Evolutionary conservation across 2,888 invertebrate genomes (phyloP).

Genomic region (Strigamia maritima): DNA sequence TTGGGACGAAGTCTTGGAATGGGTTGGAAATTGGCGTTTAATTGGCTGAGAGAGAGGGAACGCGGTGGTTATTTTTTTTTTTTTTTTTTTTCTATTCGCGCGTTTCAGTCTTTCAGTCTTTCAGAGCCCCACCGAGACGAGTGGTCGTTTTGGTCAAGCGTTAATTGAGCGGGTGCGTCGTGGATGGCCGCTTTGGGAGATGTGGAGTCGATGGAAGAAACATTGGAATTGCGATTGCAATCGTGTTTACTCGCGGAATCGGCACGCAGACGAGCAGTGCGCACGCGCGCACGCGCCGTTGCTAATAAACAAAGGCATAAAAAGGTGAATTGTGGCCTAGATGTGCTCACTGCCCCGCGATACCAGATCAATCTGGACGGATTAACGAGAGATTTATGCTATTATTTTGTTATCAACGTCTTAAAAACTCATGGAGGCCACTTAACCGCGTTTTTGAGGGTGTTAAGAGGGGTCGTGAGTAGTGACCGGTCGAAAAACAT

Average conservation of each 20-base stretch:
- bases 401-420: background rate
- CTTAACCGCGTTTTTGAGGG: too few species aligned
- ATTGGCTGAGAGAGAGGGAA: background rate
- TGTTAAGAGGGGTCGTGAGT: too few species aligned
- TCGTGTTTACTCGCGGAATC: constrained; percentile 1
- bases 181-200: background rate
- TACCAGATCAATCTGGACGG: constrained; percentile 9
- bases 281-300: constrained; percentile 7
- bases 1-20: background rate
- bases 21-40: background rate
- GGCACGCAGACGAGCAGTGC: background rate
- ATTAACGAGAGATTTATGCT: constrained; percentile 10
- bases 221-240: background rate
- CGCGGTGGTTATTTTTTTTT: background rate
- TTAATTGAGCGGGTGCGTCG: constrained; percentile 19
- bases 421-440: background rate
- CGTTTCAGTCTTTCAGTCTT: too few species aligned
- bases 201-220: background rate
- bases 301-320: constrained; percentile 17
- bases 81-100: background rate
- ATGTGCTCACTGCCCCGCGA: constrained; percentile 12
- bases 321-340: constrained; percentile 28
- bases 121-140: background rate
- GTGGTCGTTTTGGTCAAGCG: constrained; percentile 20
- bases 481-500: too few species aligned